These are phyloP conservation scores for Heliothis virescens DNA, from an alignment of 1,140 invertebrate genomes.

Conservation along the genomic window DNA sequence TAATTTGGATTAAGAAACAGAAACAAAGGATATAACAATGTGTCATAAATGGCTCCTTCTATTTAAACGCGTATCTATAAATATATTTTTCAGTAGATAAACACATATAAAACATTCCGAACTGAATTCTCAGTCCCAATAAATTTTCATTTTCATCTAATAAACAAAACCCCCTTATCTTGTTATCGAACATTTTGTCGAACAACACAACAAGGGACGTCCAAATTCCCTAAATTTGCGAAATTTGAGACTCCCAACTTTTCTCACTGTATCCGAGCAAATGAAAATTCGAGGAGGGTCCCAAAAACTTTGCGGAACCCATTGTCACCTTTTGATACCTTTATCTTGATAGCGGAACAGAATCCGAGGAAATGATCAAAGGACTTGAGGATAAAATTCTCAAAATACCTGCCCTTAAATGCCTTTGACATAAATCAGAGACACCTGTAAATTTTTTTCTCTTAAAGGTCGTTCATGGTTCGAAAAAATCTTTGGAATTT, in stretches of 20 bases:
- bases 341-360: constrained; percentile 41
- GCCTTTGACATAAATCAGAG: constrained; percentile 37
- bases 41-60: too few species aligned
- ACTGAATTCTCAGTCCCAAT: too few species aligned
- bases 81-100: too few species aligned
- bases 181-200: constrained; percentile 4
- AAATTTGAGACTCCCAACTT: constrained; percentile 33
- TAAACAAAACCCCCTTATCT: constrained; percentile 9
- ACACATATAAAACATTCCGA: background rate
- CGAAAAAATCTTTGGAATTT: constrained; percentile 35
- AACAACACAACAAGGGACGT: constrained; percentile 32
- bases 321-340: constrained; percentile 47
- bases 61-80: too few species aligned
- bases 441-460: constrained; percentile 39
- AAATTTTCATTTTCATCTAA: background rate
- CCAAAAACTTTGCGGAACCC: constrained; percentile 22
- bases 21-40: too few species aligned
- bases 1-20: too few species aligned
- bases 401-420: constrained; percentile 28
- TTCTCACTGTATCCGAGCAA: constrained; percentile 15
- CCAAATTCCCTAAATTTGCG: constrained; percentile 27
- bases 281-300: constrained; percentile 41
- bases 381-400: constrained; percentile 26
- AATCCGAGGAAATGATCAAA: constrained; percentile 40
- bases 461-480: background rate